Conservation (phyloP, 2,888 invertebrate species). For the Drosophila koepferae region DNA sequence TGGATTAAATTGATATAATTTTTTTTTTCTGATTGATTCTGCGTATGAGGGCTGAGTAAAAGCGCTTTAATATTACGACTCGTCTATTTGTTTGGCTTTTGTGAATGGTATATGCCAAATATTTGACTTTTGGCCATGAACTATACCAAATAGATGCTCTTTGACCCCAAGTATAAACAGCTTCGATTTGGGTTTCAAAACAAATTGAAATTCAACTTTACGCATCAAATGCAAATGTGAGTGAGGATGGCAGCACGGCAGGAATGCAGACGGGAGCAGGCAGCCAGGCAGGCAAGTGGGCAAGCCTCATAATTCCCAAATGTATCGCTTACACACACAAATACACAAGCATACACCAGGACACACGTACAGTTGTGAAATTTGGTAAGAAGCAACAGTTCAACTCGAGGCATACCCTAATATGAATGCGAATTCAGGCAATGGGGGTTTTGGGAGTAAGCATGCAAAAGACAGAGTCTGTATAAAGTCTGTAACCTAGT, state of each 20-base stretch:
- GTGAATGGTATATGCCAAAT: neutral
- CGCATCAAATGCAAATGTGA: conserved; percentile 40
- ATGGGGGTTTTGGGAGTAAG: neutral
- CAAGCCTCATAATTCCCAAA: conserved; percentile 36
- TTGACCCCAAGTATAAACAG: conserved; percentile 29
- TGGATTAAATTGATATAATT: too few relatives aligned
- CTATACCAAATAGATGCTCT: neutral
- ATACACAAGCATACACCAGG: conserved; percentile 1
- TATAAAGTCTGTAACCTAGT: neutral
- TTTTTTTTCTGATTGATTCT: neutral
- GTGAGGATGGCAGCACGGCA: neutral
- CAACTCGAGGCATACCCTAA: neutral
- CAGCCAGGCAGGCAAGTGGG: neutral
- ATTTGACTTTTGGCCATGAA: neutral
- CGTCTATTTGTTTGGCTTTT: neutral
- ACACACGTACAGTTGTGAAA: neutral
- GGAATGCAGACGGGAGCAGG: neutral
- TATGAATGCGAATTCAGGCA: neutral
- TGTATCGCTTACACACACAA: conserved; percentile 25
- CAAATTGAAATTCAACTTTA: conserved; percentile 2
- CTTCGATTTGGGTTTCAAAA: conserved; percentile 1
- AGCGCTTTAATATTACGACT: neutral
- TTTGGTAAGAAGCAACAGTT: conserved; percentile 44
- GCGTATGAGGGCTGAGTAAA: neutral
- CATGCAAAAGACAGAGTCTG: neutral